Base-by-base conservation (phyloP, 2,113 vertebrate genomes). In the Reinhardtius hippoglossoides region DNA sequence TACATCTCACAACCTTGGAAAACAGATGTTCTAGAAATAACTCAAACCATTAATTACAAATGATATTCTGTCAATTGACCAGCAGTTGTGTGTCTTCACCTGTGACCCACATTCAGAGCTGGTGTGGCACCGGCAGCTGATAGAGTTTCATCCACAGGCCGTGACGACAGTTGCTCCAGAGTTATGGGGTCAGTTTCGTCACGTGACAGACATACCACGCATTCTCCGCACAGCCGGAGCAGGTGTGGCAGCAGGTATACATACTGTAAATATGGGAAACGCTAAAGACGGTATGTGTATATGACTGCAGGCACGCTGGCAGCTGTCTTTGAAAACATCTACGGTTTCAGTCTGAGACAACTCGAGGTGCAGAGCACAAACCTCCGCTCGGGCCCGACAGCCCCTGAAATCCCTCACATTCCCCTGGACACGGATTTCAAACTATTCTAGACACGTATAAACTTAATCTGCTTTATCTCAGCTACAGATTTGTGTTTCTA, bases 121-220 rank as follows among this genome's bases (percentile, higher is more conserved):
- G 70, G 24, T 55, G 60, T 52, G 64, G 18, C 71, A 5, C 13
- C 8, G 44, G 26, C 59, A 46, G 60, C 70, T 67, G 60, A 73
- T 66, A 1, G 42, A 50, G 71, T 76, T 65, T 63, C 88, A 63
- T 18, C 62, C 24, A 50, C 35, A 46, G 50, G 20, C 82, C 58
- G 74, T 78, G 84, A 84, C 42, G 68, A 80, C 85, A 89, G 83
- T 42, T 76, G 83, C 78, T 77, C n/a, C 44, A 42, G 65, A 93
- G 91, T 88, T 87, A 91, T 88, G 88, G 87, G 91, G 89, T 93
- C 91, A 88, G 65, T 8, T 31, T 68, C 64, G 75, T 89, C 86
- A 69, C 72, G 89, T 89, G 87, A 86, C 73, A 50, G 31, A 74
- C 81, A 91, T 75, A 60, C 73, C 57, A n/a, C 1, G 40, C 72